Base-by-base conservation (phyloP, 2,113 vertebrate species). In the Ochotona curzoniae region DNA sequence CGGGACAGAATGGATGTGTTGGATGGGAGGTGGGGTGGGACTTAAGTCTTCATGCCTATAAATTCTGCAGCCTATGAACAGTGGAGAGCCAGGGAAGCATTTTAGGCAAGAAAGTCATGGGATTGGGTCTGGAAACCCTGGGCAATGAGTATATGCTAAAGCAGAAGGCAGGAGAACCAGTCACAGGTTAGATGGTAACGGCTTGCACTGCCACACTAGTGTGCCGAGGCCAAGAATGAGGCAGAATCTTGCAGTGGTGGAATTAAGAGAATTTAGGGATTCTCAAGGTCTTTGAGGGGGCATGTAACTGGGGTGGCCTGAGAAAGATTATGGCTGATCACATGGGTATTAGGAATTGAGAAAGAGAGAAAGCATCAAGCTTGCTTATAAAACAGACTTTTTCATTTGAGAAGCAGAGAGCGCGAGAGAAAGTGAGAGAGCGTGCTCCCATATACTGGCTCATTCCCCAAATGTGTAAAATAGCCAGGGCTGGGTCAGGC, bases 251-350 rank as follows among this genome's bases (percentile, higher is more conserved):
- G n/a, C 23, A 32, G 8, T 35, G 64, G 51, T 63, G 63, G 87
- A 66, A 60, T 44, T 7, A 44, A 5, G 25, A 74, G 67, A 28
- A 79, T 18, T 57, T 26, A 17, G n/a, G 28, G 30, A 73, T 54
- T 84, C 78, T 11, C 54, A 83, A 83, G 76, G 32, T 91, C 81
- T 84, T 74, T 85, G 51, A 69, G n/a, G 80, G 26, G 30, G 10
- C 7, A 64, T 17, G 38, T 54, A 51, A 12, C 18, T 54, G 47
- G 83, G 38, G 25, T 57, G 9, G 8, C 30, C 35, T 61, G 57
- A 93, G 70, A 35, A 61, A 83, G 12, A 15, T 84, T 63, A 51
- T 2, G 21, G 17, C 5, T 35, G 60, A 32, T 0, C 75, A 70
- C 49, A 76, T 4, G 12, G 44, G 21, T 28, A 44, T 32, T 15